Conservation (phyloP, 2,797 vertebrate species). For the Orestias chungarensis region DNA sequence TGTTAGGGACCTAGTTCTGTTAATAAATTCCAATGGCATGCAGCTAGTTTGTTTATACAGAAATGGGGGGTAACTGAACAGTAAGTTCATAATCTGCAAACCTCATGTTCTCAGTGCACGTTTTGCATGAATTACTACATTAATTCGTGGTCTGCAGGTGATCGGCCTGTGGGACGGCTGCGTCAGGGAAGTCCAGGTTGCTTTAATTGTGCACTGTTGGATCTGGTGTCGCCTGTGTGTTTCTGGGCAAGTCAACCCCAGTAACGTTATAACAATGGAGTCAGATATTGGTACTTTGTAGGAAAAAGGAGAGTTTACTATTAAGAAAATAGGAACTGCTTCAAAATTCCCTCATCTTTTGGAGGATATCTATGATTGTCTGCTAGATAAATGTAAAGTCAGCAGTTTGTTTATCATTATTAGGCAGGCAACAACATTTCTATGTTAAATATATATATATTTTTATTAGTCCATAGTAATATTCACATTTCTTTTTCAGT, state of each 20-base stretch:
- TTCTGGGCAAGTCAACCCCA: not conserved
- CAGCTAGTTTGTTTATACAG: not conserved
- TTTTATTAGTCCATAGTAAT: not conserved
- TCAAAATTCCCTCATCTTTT: not conserved
- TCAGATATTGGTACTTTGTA: not conserved
- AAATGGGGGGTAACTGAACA: not conserved
- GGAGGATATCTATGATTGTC: not conserved
- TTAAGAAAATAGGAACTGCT: not conserved
- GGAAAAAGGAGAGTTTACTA: too few species aligned
- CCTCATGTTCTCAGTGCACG: too few species aligned
- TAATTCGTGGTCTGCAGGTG: not conserved
- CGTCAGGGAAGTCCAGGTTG: not conserved
- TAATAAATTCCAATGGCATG: not conserved
- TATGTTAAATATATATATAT: not conserved
- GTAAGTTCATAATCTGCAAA: not conserved
- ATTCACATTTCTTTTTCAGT: not conserved
- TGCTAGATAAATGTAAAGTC: not conserved
- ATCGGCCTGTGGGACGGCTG: not conserved
- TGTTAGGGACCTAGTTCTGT: not conserved
- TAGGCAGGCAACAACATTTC: not conserved
- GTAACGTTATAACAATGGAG: not conserved
- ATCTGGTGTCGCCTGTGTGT: not conserved
- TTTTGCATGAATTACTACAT: not conserved
- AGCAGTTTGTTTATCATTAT: not conserved
- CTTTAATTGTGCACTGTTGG: too few species aligned